These are phyloP conservation scores for Drosophila tristis DNA, from an alignment of 1,140 invertebrate species.

Conservation along the genomic window DNA sequence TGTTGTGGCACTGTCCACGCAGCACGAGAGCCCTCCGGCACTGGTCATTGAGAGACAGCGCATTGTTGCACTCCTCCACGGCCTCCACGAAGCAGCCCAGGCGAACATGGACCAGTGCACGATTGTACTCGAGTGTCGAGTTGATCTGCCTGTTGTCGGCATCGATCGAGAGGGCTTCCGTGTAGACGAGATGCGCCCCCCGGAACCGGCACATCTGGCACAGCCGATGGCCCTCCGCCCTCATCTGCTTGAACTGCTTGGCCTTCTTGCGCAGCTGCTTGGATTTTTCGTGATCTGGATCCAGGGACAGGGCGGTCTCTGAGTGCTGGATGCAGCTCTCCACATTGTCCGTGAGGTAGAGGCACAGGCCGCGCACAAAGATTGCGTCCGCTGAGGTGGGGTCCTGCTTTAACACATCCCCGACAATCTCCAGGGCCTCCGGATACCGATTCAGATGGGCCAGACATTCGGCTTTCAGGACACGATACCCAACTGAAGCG, in stretches of 20 bases:
- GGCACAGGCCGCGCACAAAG: conserved; percentile 94
- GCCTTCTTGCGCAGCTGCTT: conserved; percentile 94
- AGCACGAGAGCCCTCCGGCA: conserved; percentile 95
- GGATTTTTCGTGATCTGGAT: conserved; percentile 96
- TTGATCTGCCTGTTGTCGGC: conserved; percentile 93
- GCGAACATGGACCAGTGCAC: conserved; percentile 92
- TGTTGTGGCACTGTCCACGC: conserved; percentile 93
- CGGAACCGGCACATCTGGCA: conserved; percentile 91
- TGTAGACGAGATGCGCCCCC: conserved; percentile 93
- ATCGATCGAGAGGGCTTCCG: conserved; percentile 93
- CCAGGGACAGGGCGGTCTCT: conserved; percentile 93
- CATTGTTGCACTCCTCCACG: conserved; percentile 92
- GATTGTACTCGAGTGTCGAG: conserved; percentile 95
- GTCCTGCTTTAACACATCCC: conserved; percentile 91
- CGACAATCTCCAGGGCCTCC: conserved; percentile 94
- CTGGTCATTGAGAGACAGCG: conserved; percentile 92
- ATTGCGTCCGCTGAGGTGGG: conserved; percentile 94
- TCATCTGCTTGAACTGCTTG: conserved; percentile 93
- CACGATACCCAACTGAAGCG: conserved; percentile 89
- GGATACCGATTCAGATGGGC: conserved; percentile 88
- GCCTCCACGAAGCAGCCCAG: conserved; percentile 90
- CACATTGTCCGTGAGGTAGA: conserved; percentile 95
- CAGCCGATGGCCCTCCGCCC: conserved; percentile 93
- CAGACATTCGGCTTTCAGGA: conserved; percentile 95
- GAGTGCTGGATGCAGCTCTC: conserved; percentile 96